A percentile compares a stretch with the other conserved stretches of the same genome.
These are phyloP conservation scores for Aethina tumida DNA, from an alignment of 1,140 invertebrate genomes.

Conservation along the genomic window DNA sequence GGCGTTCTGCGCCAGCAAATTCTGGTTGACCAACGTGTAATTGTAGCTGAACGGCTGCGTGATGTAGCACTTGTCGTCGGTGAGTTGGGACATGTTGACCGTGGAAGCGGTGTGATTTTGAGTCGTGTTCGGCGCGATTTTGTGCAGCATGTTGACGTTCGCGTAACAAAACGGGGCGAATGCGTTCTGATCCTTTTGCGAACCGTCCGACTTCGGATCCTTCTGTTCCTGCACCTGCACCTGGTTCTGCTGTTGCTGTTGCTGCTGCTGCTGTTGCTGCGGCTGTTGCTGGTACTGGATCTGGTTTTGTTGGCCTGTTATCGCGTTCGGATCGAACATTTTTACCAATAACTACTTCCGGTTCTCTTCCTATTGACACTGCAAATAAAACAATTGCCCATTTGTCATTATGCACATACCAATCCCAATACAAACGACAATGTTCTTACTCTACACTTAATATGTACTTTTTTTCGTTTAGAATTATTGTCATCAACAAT, in stretches of 20 bases:
- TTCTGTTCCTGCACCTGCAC: slow-evolving; percentile 23
- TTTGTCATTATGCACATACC: no score
- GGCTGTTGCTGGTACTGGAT: slow-evolving; percentile 23
- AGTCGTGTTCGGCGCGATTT: slow-evolving; percentile 40
- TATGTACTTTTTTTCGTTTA: no score
- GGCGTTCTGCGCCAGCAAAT: slow-evolving; percentile 54
- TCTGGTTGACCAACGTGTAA: slow-evolving; percentile 46
- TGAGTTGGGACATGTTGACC: slow-evolving; percentile 53
- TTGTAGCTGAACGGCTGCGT: slow-evolving; percentile 61
- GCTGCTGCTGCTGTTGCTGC: slow-evolving; percentile 30
- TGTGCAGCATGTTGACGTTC: slow-evolving; percentile 57
- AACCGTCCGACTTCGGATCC: slow-evolving; percentile 24
- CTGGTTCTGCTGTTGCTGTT: slow-evolving; percentile 24
- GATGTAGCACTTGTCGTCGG: slow-evolving; percentile 58
- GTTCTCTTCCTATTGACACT: no score
- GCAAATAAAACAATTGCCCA: no score
- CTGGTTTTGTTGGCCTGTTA: slow-evolving; percentile 31
- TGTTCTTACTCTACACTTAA: no score
- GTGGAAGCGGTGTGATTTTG: slow-evolving; percentile 41
- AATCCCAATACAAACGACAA: no score
- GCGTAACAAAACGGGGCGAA: slow-evolving; percentile 58
- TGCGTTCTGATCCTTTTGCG: slow-evolving; percentile 35
- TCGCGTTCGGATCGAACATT: slow-evolving; percentile 36
- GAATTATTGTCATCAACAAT: no score
- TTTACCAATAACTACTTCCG: no score